Conservation (phyloP, 2,113 vertebrate species). For the Oreotragus oreotragus region DNA sequence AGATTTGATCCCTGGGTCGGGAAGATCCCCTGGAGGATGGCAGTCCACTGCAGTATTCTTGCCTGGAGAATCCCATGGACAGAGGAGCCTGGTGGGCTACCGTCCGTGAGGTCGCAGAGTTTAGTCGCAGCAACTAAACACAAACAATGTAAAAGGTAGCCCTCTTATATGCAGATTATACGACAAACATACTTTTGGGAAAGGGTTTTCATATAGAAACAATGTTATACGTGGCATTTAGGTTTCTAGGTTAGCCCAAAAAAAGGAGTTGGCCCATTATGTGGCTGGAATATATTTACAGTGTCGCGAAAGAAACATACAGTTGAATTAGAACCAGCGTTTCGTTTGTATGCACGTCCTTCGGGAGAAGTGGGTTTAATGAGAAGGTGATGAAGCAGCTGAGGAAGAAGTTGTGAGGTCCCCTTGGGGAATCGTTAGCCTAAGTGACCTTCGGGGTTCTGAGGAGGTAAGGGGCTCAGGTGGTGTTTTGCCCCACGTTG, state of each 20-base stretch:
- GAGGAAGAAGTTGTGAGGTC: not conserved
- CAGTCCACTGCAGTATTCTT: not conserved
- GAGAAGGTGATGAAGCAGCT: not conserved
- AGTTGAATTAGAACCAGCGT: conserved; percentile 27
- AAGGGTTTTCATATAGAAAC: conserved; percentile 4
- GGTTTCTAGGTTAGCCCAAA: conserved; percentile 57
- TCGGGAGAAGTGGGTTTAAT: conserved; percentile 31
- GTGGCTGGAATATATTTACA: not conserved
- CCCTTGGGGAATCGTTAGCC: not conserved
- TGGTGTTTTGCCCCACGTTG: not conserved
- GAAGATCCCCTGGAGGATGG: not conserved
- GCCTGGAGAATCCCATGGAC: not conserved
- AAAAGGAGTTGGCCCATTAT: not conserved
- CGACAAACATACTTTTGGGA: not conserved
- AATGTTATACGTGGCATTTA: not conserved
- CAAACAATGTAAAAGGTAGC: not conserved
- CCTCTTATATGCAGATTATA: not conserved
- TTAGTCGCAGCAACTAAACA: not conserved
- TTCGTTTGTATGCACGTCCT: not conserved
- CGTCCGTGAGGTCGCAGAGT: not conserved
- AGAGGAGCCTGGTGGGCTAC: not conserved
- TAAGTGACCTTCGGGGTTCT: not conserved
- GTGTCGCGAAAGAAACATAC: not conserved
- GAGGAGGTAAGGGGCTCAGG: not conserved
- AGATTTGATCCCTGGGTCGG: not conserved